phyloP scores from a whole-genome alignment of 2,113 vertebrate genomes.

The Castor canadensis region DNA sequence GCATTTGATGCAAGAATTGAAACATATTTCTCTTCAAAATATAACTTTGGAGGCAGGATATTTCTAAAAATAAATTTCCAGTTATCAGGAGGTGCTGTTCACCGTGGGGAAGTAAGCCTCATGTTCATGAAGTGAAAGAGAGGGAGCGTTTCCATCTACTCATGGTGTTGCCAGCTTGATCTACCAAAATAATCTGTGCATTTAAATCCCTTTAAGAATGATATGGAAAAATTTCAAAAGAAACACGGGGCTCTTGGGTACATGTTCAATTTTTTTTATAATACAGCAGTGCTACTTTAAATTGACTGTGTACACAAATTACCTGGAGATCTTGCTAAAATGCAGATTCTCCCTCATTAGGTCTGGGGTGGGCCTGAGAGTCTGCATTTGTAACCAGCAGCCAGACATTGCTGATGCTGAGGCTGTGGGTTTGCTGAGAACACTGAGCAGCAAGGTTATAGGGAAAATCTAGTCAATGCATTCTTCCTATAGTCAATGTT shows the following conservation, averaged over 20 bases:
- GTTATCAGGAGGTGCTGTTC: not conserved
- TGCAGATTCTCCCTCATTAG: not conserved
- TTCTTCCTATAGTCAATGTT: not conserved
- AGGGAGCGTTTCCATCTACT: slow-evolving; percentile 21
- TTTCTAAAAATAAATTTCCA: slow-evolving; percentile 49
- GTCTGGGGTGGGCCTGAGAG: not conserved
- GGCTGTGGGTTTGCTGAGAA: not conserved
- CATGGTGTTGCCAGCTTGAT: slow-evolving; percentile 11
- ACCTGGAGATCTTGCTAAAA: slow-evolving; percentile 25
- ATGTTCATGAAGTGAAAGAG: slow-evolving; percentile 31
- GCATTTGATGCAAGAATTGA: slow-evolving; percentile 44
- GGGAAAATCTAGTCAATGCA: not conserved
- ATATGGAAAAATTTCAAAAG: slow-evolving; percentile 42
- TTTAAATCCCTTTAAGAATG: slow-evolving; percentile 24
- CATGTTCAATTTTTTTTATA: not conserved
- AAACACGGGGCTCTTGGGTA: not conserved
- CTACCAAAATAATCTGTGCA: slow-evolving; percentile 1
- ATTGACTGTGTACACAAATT: not conserved
- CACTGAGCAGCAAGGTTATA: not conserved
- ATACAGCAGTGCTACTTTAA: not conserved
- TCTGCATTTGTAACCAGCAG: not conserved
- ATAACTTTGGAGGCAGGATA: slow-evolving; percentile 36
- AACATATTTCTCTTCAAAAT: slow-evolving; percentile 35
- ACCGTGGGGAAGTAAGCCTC: slow-evolving; percentile 9
- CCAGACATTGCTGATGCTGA: not conserved